Conservation (phyloP, 2,113 vertebrate genomes). For the Todiramphus saurophagus region DNA sequence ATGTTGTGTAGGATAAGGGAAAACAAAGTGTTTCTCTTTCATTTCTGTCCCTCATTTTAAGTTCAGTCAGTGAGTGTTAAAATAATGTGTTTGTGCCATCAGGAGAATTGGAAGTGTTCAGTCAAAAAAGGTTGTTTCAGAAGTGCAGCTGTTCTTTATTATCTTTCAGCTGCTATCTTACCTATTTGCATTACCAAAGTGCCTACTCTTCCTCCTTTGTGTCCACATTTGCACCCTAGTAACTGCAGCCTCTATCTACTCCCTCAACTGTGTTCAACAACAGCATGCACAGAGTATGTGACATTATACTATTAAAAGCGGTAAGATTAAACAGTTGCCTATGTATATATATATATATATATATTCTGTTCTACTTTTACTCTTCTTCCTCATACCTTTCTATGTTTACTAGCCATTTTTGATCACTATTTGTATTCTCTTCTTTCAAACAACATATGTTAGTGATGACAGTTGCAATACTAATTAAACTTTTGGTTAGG, state of each 20-base stretch:
- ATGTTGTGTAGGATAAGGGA: background rate
- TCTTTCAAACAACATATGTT: background rate
- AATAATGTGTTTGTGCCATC: background rate
- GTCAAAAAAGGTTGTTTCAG: background rate
- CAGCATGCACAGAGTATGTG: background rate
- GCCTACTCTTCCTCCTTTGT: background rate
- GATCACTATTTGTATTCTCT: background rate
- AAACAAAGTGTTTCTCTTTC: background rate
- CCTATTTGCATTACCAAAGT: background rate
- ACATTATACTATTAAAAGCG: background rate
- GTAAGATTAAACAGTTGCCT: rapidly evolving
- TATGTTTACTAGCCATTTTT: background rate
- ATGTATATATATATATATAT: background rate
- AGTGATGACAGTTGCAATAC: background rate
- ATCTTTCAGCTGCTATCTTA: background rate
- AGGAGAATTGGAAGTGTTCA: background rate
- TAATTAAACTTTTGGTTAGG: background rate
- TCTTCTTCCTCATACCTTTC: background rate
- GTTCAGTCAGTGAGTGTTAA: background rate
- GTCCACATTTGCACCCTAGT: background rate
- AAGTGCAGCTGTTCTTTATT: background rate
- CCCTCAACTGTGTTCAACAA: background rate
- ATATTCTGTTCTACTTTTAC: background rate
- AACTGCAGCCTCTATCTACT: background rate
- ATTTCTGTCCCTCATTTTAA: background rate